Conservation (phyloP, 2,113 vertebrate genomes). For the Noturus placidus region DNA sequence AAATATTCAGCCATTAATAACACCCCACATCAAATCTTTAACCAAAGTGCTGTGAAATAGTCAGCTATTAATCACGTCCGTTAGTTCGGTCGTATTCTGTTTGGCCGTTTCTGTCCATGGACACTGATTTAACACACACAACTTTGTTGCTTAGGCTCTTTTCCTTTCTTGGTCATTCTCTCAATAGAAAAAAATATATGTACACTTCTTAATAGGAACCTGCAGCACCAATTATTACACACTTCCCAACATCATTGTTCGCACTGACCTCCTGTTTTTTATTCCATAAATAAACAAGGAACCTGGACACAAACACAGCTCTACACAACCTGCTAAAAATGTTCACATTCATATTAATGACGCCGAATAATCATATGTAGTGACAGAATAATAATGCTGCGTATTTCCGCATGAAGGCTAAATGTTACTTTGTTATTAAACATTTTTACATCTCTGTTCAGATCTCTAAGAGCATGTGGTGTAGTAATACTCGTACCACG, state of each 20-base stretch:
- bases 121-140: neutral
- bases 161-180: neutral
- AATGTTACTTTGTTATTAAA: neutral
- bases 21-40: conserved; percentile 23
- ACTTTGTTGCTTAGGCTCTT: neutral
- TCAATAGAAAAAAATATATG: neutral
- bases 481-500: neutral
- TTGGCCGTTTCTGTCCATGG: neutral
- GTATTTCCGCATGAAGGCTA: neutral
- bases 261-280: neutral
- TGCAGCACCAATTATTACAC: neutral
- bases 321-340: neutral
- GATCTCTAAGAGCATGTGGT: neutral
- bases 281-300: conserved; percentile 26
- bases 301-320: conserved; percentile 14
- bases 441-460: too few relatives aligned
- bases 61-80: conserved; percentile 10
- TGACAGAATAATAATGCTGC: neutral
- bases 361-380: neutral
- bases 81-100: conserved; percentile 20
- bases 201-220: neutral
- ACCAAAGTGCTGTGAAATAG: neutral
- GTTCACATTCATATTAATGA: neutral
- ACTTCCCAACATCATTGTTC: neutral
- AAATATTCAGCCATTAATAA: conserved; percentile 43